Base-by-base conservation (phyloP, 23 tunicate species). In the Botrylloides violaceus region DNA sequence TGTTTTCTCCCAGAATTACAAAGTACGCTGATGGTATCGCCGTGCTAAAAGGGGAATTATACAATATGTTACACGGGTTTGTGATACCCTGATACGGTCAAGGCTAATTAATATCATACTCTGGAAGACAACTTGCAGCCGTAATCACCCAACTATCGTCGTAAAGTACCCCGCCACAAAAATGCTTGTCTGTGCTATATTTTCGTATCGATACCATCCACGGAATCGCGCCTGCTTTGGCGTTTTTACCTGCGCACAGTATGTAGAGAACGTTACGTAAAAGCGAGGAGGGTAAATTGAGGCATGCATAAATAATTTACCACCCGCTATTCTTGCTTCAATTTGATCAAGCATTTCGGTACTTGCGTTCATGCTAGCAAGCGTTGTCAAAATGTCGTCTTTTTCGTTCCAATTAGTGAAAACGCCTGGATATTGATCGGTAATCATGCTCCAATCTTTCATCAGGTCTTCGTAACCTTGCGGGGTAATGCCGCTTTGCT, bases 101-200 rank as follows among this genome's bases (percentile, higher is more conserved):
- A n/a, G n/a, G n/a, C n/a, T n/a, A n/a, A n/a, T n/a, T n/a, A n/a
- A n/a, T n/a, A 9, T 43, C 30, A 24, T 31, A 81, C 86, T 73
- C 56, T 62, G 36, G 21, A 18, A 81, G 26, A 66, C 86, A 81
- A 57, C 73, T 77, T 34, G 86, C 86, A 1, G 86, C 86, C 0
- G 86, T 73, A 25, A 81, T 64, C 20, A 81, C 65, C 86, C 86
- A 81, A 29, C 43, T 47, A 29, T 64, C 49, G 28, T 55, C 23
- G 19, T 71, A 27, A 29, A 81, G 47, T 7, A 78, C 63, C 12
- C 63, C 86, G 29, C 86, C 86, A 34, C 86, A 81, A 12, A 64
- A 24, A 19, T 62, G 75, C 21, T 15, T 3, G 2, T 50, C 43
- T 0, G 59, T 34, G 22, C 22, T 18, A 63, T 32, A 6, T 27